Evolutionary conservation across 2,113 vertebrate species (phyloP).

Genomic region (Phyllostomus hastatus): DNA sequence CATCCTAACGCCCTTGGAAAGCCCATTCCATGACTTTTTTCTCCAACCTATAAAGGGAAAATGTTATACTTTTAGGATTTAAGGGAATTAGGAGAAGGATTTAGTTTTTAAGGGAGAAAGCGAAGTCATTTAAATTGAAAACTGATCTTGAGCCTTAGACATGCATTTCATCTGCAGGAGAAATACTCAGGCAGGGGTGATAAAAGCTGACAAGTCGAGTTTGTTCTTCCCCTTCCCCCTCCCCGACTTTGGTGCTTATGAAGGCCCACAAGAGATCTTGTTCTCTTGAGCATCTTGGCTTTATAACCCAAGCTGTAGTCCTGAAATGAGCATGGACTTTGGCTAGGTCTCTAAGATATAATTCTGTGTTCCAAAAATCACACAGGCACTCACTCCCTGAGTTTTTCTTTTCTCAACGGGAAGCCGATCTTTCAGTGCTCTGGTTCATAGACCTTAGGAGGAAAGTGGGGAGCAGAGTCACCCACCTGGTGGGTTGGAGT

Average conservation of each 20-base stretch:
- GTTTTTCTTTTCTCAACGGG: neutral
- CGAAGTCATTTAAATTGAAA: conserved; percentile 61
- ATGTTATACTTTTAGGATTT: conserved; percentile 38
- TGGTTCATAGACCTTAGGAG: neutral
- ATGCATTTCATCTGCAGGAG: neutral
- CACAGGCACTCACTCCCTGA: accelerated
- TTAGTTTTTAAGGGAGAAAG: conserved; percentile 49
- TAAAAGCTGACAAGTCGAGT: neutral
- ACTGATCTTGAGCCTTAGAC: neutral
- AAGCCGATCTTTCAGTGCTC: neutral
- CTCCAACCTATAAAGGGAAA: conserved; percentile 1
- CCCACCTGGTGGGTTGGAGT: neutral
- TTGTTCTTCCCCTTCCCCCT: neutral
- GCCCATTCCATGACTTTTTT: neutral
- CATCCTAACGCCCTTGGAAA: neutral
- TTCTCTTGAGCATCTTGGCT: neutral
- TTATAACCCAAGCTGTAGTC: neutral
- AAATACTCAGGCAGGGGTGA: neutral
- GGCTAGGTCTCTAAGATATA: neutral
- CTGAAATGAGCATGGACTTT: neutral
- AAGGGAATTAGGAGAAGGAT: conserved; percentile 37
- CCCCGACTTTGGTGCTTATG: accelerated
- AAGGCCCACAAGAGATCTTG: neutral
- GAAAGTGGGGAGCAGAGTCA: neutral
- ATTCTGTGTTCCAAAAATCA: neutral